Conservation (phyloP, 2,888 invertebrate genomes). For the Theodoxus fluviatilis region DNA sequence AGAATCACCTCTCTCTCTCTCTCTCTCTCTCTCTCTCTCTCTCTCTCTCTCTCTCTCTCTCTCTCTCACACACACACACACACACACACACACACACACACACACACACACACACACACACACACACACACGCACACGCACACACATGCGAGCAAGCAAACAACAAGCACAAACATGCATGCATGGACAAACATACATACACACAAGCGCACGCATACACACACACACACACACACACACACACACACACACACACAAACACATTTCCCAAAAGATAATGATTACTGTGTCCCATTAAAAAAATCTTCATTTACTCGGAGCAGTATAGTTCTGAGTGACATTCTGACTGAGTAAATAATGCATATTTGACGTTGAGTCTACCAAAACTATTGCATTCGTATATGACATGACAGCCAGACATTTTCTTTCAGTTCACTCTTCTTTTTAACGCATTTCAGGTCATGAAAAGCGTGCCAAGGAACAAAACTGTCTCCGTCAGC, state of each 20-base stretch:
- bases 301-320: too few species aligned
- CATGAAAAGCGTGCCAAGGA: too few species aligned
- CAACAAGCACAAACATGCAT: not conserved
- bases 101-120: not conserved
- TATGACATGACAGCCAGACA: too few species aligned
- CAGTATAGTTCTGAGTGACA: too few species aligned
- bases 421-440: too few species aligned
- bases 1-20: too few species aligned
- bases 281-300: too few species aligned
- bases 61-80: conserved; percentile 7
- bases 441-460: too few species aligned
- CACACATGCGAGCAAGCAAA: not conserved
- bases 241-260: conserved; percentile 14
- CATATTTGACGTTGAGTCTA: too few species aligned
- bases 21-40: not conserved
- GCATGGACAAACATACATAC: not conserved
- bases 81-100: not conserved
- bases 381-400: too few species aligned
- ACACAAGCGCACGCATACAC: not conserved
- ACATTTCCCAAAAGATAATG: not conserved
- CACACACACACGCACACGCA: not conserved
- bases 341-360: too few species aligned
- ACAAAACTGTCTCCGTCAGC: too few species aligned
- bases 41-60: conserved; percentile 10
- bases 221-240: not conserved